phyloP scores from a whole-genome alignment of 2,888 invertebrate genomes.

The Tuberolachnus salignus region DNA sequence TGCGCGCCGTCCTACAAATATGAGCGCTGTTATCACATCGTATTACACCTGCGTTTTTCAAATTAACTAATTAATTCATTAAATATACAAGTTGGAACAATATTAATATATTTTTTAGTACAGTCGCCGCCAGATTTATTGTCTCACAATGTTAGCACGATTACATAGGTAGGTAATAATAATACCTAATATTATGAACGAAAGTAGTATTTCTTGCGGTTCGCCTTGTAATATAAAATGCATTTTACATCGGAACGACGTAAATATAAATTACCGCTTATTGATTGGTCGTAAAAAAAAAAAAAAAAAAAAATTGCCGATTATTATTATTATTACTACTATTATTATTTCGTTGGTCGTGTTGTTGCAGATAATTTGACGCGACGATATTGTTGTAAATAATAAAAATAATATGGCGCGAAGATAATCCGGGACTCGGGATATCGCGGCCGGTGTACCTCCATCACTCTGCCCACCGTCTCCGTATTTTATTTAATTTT shows the following conservation, averaged over 20 bases:
- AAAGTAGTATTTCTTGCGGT: conserved; percentile 54
- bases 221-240: conserved; percentile 55
- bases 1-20: no score
- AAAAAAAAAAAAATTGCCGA: not conserved
- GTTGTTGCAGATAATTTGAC: not conserved
- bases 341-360: no score
- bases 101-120: not conserved
- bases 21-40: no score
- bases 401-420: not conserved
- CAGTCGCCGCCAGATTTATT: not conserved
- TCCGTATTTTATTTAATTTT: no score
- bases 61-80: no score
- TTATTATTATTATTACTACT: not conserved
- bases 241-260: conserved; percentile 4
- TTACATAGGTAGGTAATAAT: not conserved
- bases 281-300: not conserved
- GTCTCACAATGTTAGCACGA: not conserved
- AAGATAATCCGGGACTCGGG: not conserved
- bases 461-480: no score
- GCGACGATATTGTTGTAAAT: not conserved
- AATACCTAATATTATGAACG: conserved; percentile 18
- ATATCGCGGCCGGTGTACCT: not conserved
- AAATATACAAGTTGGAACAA: no score
- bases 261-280: not conserved
- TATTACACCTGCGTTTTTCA: no score